phyloP scores from a whole-genome alignment of 2,797 vertebrate genomes.

The Pagetopsis macropterus region DNA sequence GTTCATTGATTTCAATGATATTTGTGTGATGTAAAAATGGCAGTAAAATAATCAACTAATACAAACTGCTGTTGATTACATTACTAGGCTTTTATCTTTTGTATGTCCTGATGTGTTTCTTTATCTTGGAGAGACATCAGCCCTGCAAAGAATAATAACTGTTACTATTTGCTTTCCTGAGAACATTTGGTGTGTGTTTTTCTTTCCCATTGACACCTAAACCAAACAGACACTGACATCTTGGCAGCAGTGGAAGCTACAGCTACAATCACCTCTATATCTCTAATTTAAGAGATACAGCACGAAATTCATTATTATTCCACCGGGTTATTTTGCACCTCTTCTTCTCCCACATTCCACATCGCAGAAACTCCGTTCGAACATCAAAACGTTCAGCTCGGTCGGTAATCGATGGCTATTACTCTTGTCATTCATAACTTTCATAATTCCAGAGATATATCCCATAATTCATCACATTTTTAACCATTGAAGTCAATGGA shows the following conservation, averaged over 20 bases:
- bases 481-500: too few relatives aligned
- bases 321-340: too few relatives aligned
- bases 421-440: too few relatives aligned
- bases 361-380: too few relatives aligned
- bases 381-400: too few relatives aligned
- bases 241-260: neutral
- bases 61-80: neutral
- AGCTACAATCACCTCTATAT: neutral
- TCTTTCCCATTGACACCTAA: neutral
- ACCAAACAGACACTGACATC: constrained; percentile 7
- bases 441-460: too few relatives aligned
- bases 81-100: neutral
- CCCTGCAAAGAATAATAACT: neutral
- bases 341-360: too few relatives aligned
- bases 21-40: too few relatives aligned
- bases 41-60: neutral
- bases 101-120: neutral
- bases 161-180: neutral
- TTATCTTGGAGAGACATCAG: neutral
- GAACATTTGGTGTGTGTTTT: constrained; percentile 9
- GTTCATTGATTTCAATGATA: neutral
- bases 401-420: too few relatives aligned
- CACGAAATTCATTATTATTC: too few relatives aligned
- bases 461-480: too few relatives aligned
- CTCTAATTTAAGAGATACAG: neutral